These are phyloP conservation scores for Myotis myotis DNA, from an alignment of 2,797 vertebrate genomes.

Conservation along the genomic window DNA sequence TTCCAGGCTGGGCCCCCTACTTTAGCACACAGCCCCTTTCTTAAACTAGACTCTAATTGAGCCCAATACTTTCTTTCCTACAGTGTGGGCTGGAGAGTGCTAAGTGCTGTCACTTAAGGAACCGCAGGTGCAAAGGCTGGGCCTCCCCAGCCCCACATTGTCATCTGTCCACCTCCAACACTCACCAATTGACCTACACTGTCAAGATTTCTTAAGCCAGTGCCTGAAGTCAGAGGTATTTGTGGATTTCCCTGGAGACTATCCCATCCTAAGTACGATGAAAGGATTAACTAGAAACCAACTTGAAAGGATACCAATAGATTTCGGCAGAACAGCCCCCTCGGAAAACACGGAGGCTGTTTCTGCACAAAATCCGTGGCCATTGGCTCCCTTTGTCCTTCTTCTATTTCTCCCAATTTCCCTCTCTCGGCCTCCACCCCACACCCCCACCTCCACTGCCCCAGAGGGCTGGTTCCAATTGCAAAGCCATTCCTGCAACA, in stretches of 20 bases:
- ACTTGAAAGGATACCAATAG: conserved; percentile 26
- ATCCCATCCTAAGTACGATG: conserved; percentile 57
- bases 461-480: conserved; percentile 81
- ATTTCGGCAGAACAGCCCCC: conserved; percentile 35
- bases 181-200: conserved; percentile 55
- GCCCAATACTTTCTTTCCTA: conserved; percentile 61
- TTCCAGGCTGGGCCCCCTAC: conserved; percentile 50
- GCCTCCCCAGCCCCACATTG: conserved; percentile 5
- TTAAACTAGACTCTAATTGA: conserved; percentile 55
- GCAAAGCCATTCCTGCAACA: conserved; percentile 64
- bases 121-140: conserved; percentile 46
- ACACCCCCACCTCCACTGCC: neutral
- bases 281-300: conserved; percentile 61
- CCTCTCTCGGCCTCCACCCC: neutral
- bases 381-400: conserved; percentile 65
- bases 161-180: conserved; percentile 53
- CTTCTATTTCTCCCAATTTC: conserved; percentile 60
- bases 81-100: conserved; percentile 42
- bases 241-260: conserved; percentile 32
- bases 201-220: conserved; percentile 57
- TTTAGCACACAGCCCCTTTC: conserved; percentile 33
- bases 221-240: conserved; percentile 17
- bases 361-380: conserved; percentile 42
- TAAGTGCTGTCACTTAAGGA: conserved; percentile 64
- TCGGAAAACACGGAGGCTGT: conserved; percentile 62